Evolutionary conservation across 2,113 vertebrate genomes (phyloP), one percentile per base, ranked within the genome.

Genomic region (Ailurus styani): DNA sequence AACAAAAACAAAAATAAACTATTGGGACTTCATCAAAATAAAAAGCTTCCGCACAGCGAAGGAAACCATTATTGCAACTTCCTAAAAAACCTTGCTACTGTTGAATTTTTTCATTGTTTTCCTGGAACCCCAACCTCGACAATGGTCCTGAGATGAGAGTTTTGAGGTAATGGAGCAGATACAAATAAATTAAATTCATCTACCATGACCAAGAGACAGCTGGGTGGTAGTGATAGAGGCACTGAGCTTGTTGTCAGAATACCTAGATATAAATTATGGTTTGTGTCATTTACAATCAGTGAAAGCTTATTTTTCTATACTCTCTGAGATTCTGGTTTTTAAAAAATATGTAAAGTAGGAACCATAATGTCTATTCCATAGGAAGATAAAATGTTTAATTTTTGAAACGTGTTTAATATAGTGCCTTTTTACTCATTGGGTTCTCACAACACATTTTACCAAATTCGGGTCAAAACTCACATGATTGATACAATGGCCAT

Each of bases 131-230:
- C 25, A 62, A 25, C 11, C 25, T 55, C n/a, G 73, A 25, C 34
- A 70, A 91, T 17, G 45, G 23, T 60, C 29, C 29, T 42, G n/a
- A 81, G 52, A 77, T 45, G 23, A 37, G 50, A 90, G 29, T 93
- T 77, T 82, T 93, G 52, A 84, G 37, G 20, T 68, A 90, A 87
- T 64, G 73, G 66, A 95, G 82, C 52, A 97, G 31, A 91, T 81
- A 42, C 78, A 94, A 95, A 86, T 97, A 95, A 95, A 83, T 97
- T 93, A 93, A 95, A 84, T 40, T 91, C 73, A 79, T 72, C 87
- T 34, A 77, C 90, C 55, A 10, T 83, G 82, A 95, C 78, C 57
- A 57, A 84, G 55, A 93, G 81, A 73, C 15, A 93, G 66, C 57
- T 93, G 84, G 42, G 6, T 82, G 52, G 34, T 13, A 29, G 7